phyloP scores from a whole-genome alignment of 1,140 invertebrate species.

The Brachionus asplanchnoidis region DNA sequence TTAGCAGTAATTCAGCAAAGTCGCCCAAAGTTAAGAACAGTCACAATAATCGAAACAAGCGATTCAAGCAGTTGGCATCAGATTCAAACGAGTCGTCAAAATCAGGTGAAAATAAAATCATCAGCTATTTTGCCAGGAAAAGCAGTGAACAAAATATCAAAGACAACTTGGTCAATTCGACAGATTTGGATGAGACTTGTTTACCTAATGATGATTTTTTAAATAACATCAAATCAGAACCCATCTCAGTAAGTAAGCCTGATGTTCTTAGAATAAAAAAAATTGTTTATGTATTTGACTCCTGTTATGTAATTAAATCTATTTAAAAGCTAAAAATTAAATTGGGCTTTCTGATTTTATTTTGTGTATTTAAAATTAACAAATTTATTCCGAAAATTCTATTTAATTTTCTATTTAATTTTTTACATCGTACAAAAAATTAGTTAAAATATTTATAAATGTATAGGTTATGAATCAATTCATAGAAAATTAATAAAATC shows the following conservation, averaged over 20 bases:
- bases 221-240: not conserved
- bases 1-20: not conserved
- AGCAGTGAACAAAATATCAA: not conserved
- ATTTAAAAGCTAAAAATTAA: not conserved
- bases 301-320: not conserved
- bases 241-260: not conserved
- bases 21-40: not conserved
- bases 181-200: slow-evolving; percentile 39
- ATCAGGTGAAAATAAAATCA: not conserved
- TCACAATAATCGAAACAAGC: not conserved
- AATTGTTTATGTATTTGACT: not conserved
- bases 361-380: too few species aligned
- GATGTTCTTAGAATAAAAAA: not conserved
- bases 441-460: too few species aligned
- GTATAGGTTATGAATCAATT: too few species aligned
- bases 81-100: not conserved
- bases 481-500: too few species aligned
- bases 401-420: too few species aligned
- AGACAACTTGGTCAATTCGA: not conserved
- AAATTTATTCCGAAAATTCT: too few species aligned
- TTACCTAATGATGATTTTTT: not conserved
- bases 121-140: not conserved
- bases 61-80: not conserved
- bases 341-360: too few species aligned
- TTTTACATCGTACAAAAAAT: too few species aligned